Conservation (phyloP, 2,888 invertebrate species). For the Heliconius charithonia region DNA sequence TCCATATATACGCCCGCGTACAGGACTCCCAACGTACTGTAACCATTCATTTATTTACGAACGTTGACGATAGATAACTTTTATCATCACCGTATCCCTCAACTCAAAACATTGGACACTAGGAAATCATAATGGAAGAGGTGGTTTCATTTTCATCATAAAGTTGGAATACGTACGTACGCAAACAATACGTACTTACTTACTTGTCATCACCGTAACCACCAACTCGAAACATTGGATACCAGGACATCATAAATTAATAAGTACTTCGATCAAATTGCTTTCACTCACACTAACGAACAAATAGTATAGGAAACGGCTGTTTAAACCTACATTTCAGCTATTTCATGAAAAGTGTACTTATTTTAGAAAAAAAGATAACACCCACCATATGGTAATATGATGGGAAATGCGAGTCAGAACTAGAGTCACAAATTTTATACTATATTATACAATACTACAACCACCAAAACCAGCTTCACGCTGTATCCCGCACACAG, state of each 20-base stretch:
- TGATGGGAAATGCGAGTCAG: too few species aligned
- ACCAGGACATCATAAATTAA: conserved; percentile 3
- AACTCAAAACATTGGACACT: background rate
- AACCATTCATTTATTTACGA: conserved; percentile 44
- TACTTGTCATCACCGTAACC: background rate
- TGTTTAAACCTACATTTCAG: background rate
- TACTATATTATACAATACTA: too few species aligned
- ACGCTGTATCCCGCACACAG: too few species aligned
- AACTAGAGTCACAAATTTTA: too few species aligned
- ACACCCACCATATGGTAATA: too few species aligned
- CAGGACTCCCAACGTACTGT: background rate
- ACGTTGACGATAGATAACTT: background rate
- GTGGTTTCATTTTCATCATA: background rate
- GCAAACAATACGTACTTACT: background rate
- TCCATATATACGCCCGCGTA: background rate
- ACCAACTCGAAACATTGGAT: conserved; percentile 1
- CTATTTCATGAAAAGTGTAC: too few species aligned
- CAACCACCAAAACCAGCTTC: too few species aligned
- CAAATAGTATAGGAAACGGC: background rate
- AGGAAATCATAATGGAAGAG: background rate
- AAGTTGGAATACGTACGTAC: too few species aligned
- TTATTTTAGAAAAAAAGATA: too few species aligned
- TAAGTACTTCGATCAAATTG: background rate
- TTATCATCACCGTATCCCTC: background rate
- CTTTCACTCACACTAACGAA: background rate